Conservation (phyloP, 2,113 vertebrate species). For the Cyanoderma ruficeps region DNA sequence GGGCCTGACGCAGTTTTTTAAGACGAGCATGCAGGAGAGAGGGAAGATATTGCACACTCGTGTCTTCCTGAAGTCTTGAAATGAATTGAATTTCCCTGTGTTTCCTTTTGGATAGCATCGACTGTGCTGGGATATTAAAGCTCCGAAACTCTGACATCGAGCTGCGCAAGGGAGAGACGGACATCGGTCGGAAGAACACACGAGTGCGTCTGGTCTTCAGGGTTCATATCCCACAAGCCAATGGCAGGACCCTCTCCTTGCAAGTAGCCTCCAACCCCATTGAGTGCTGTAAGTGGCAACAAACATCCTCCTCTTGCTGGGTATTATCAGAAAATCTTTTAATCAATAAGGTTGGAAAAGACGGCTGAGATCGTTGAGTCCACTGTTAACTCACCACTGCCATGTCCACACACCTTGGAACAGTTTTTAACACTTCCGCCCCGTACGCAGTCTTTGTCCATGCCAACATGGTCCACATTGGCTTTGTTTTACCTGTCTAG, state of each 20-base stretch:
- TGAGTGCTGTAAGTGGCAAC: slow-evolving; percentile 90
- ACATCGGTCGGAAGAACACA: slow-evolving; percentile 95
- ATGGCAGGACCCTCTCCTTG: slow-evolving; percentile 86
- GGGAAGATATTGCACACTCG: accelerated
- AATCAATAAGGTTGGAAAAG: neutral
- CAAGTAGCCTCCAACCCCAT: slow-evolving; percentile 92
- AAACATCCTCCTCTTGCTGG: neutral
- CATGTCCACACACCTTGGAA: neutral
- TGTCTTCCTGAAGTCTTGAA: neutral
- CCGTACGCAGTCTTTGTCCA: neutral
- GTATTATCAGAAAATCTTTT: neutral
- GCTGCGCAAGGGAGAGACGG: slow-evolving; percentile 93
- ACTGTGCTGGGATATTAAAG: slow-evolving; percentile 94
- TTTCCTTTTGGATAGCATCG: slow-evolving; percentile 79
- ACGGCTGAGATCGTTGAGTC: neutral
- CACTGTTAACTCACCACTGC: neutral
- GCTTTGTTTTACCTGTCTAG: neutral
- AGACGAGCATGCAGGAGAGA: neutral
- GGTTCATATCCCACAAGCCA: slow-evolving; percentile 90
- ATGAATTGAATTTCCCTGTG: neutral
- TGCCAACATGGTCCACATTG: accelerated
- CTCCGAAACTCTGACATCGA: slow-evolving; percentile 95
- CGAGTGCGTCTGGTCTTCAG: slow-evolving; percentile 92
- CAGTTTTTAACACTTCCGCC: neutral
- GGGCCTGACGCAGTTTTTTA: neutral